These are phyloP conservation scores for Manacus vitellinus DNA, from an alignment of 2,113 vertebrate genomes.

Conservation along the genomic window DNA sequence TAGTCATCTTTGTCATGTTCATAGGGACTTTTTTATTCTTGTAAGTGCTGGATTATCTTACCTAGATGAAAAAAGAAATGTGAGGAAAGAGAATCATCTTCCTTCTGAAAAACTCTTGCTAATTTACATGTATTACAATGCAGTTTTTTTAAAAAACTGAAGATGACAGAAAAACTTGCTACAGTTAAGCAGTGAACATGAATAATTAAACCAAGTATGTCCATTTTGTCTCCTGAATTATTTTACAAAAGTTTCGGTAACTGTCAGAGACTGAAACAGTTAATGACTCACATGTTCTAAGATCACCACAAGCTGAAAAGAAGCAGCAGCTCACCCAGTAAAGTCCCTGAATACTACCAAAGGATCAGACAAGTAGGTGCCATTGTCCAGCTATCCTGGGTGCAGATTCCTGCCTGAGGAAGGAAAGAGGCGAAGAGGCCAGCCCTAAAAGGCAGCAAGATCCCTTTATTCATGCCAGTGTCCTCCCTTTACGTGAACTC, in stretches of 20 bases:
- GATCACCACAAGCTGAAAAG: no score
- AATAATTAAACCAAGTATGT: background rate
- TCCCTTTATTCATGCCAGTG: no score
- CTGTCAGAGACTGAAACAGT: background rate
- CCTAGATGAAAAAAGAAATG: accelerated
- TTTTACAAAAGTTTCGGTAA: no score
- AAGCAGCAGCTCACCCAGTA: no score
- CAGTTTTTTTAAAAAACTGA: accelerated
- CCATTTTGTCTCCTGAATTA: background rate
- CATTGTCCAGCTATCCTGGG: no score
- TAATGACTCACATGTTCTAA: no score
- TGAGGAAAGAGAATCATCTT: background rate
- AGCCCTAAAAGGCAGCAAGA: no score
- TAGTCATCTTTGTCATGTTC: background rate
- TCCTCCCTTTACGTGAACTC: no score
- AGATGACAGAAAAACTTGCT: background rate
- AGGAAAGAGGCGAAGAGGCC: no score
- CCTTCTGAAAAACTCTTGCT: background rate
- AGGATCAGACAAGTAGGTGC: no score
- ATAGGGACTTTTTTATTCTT: background rate
- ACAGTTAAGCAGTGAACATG: background rate
- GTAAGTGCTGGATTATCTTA: background rate
- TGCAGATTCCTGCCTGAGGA: no score
- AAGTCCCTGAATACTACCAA: no score
- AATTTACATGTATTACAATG: background rate